These are phyloP conservation scores for Pelmatolapia mariae DNA, from an alignment of 2,113 vertebrate genomes.

Conservation along the genomic window DNA sequence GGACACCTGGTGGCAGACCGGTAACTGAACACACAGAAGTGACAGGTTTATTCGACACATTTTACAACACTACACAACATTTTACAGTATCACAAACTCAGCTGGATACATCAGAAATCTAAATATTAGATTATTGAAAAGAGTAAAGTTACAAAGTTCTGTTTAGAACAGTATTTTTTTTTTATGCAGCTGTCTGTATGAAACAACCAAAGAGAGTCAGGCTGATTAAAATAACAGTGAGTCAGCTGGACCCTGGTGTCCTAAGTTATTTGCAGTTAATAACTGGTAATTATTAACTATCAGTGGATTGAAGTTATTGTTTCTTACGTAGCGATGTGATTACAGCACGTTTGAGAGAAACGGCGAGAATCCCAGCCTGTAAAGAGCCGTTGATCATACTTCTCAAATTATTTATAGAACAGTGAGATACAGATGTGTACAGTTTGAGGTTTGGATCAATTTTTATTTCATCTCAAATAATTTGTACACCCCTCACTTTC, in stretches of 20 bases:
- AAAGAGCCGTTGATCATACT: not conserved
- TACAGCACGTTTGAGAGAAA: not conserved
- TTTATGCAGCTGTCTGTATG: rapidly evolving
- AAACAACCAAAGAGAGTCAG: not conserved
- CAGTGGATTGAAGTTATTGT: not conserved
- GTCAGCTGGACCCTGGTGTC: not conserved
- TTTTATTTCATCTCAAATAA: not conserved
- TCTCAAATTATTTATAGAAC: not conserved
- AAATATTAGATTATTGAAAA: not conserved
- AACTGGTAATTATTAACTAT: not conserved
- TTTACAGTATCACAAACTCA: not conserved
- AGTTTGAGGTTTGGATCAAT: not conserved
- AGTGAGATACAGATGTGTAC: not conserved
- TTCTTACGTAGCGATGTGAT: not conserved
- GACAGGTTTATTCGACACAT: not conserved
- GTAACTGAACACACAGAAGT: conserved; percentile 19
- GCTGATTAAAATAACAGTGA: not conserved
- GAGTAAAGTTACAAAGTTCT: not conserved
- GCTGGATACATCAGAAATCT: not conserved
- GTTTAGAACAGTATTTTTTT: not conserved
- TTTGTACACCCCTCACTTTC: not conserved
- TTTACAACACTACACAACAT: not conserved
- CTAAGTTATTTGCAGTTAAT: not conserved
- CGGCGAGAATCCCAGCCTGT: not conserved
- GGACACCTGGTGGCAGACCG: conserved; percentile 75